Percentiles rank a stretch among this genome's conserved stretches.
These are phyloP conservation scores for Oxygymnocypris stewartii DNA, from an alignment of 2,113 vertebrate genomes.

Conservation along the genomic window DNA sequence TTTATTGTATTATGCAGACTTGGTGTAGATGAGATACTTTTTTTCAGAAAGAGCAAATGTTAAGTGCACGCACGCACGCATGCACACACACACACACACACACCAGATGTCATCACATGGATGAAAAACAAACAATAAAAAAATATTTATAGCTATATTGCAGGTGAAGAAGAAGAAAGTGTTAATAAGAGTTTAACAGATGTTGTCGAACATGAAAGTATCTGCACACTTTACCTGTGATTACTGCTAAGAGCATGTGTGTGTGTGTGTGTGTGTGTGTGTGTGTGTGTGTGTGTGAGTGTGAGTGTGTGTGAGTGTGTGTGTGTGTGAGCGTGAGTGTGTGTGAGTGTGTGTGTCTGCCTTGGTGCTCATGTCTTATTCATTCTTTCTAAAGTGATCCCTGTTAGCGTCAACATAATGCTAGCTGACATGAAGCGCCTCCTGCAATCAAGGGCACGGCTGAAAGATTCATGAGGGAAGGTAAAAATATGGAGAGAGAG, in stretches of 20 bases:
- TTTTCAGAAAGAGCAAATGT: not conserved
- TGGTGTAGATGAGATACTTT: not conserved
- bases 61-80: no score
- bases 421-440: slow-evolving; percentile 58
- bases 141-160: not conserved
- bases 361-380: slow-evolving; percentile 58
- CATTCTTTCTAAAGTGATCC: slow-evolving; percentile 58
- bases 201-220: not conserved
- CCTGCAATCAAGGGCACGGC: slow-evolving; percentile 54
- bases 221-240: not conserved
- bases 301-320: not conserved
- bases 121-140: not conserved
- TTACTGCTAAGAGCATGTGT: not conserved
- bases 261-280: not conserved
- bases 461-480: slow-evolving; percentile 64
- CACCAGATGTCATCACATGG: not conserved
- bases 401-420: slow-evolving; percentile 54
- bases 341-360: not conserved
- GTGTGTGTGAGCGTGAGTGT: not conserved
- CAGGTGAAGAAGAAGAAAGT: not conserved
- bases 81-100: not conserved
- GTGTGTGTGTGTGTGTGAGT: not conserved
- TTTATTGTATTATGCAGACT: not conserved
- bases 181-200: not conserved
- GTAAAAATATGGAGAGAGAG: slow-evolving; percentile 65